These are phyloP conservation scores for Meteorus colon DNA, from an alignment of 2,888 invertebrate species.

Conservation along the genomic window DNA sequence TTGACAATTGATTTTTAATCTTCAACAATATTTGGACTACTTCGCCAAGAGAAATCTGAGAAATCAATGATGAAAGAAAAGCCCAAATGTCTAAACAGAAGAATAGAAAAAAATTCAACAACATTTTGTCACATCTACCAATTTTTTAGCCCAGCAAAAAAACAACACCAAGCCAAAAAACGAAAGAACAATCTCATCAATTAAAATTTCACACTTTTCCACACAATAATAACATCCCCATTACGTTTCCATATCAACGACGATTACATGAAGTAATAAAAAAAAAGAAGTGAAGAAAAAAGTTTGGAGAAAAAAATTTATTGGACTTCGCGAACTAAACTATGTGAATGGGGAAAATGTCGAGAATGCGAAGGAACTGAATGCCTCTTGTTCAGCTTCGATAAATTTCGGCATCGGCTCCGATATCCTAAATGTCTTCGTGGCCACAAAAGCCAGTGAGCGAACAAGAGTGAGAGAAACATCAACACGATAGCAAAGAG, in stretches of 20 bases:
- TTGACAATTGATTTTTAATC: no score
- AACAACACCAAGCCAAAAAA: no score
- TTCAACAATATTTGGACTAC: no score
- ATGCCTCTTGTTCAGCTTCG: slow-evolving; percentile 37
- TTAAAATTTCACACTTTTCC: no score
- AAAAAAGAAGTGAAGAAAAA: background rate
- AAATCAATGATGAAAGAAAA: no score
- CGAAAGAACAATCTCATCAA: no score
- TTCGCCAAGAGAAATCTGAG: no score
- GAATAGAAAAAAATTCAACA: no score
- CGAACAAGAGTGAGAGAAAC: slow-evolving; percentile 1
- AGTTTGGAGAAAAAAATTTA: slow-evolving; percentile 14
- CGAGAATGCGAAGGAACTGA: slow-evolving; percentile 37
- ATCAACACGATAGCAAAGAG: slow-evolving; percentile 26
- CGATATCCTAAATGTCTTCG: slow-evolving; percentile 29
- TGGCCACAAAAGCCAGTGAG: slow-evolving; percentile 39
- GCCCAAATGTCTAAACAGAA: no score
- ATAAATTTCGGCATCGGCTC: slow-evolving; percentile 51
- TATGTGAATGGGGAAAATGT: slow-evolving; percentile 24
- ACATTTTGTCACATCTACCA: no score
- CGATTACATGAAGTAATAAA: slow-evolving; percentile 4
- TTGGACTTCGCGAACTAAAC: slow-evolving; percentile 7
- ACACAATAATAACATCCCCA: no score
- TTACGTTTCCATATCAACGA: background rate
- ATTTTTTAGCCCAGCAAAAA: no score